A percentile compares a stretch with the other conserved stretches of the same genome.
Evolutionary conservation across 2,888 invertebrate species (phyloP).

Genomic region (Drosophila prolongata): DNA sequence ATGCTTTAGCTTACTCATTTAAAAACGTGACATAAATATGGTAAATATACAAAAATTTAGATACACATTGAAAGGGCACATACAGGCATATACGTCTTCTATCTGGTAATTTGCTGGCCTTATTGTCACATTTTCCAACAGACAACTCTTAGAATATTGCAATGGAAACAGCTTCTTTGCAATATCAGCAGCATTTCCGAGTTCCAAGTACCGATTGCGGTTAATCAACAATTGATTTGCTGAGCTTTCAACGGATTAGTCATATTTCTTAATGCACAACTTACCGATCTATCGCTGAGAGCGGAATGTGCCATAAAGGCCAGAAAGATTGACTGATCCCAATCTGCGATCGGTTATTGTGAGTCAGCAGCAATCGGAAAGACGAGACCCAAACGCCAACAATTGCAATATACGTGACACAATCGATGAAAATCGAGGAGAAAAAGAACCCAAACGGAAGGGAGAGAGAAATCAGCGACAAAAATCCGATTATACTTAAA

Average conservation of each 20-base stretch:
- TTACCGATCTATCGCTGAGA: constrained; percentile 17
- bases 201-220: constrained; percentile 10
- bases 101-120: neutral
- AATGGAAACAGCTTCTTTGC: neutral
- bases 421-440: constrained; percentile 5
- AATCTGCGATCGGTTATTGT: constrained; percentile 19
- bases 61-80: too few species aligned
- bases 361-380: constrained; percentile 64
- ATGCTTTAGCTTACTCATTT: too few species aligned
- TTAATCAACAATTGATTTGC: constrained; percentile 14
- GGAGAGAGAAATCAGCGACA: too few species aligned
- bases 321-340: constrained; percentile 3
- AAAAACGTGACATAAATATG: too few species aligned
- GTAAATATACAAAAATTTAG: too few species aligned
- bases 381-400: constrained; percentile 43
- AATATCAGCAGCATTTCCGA: constrained; percentile 9
- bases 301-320: constrained; percentile 26
- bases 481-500: constrained; percentile 26
- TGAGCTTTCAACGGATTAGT: constrained; percentile 10
- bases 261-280: constrained; percentile 3
- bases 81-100: too few species aligned
- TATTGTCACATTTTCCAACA: neutral
- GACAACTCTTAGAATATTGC: neutral
- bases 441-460: constrained; percentile 10
- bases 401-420: constrained; percentile 54